Base-by-base conservation (phyloP, 2,797 vertebrate species). In the Sebastes variabilis region DNA sequence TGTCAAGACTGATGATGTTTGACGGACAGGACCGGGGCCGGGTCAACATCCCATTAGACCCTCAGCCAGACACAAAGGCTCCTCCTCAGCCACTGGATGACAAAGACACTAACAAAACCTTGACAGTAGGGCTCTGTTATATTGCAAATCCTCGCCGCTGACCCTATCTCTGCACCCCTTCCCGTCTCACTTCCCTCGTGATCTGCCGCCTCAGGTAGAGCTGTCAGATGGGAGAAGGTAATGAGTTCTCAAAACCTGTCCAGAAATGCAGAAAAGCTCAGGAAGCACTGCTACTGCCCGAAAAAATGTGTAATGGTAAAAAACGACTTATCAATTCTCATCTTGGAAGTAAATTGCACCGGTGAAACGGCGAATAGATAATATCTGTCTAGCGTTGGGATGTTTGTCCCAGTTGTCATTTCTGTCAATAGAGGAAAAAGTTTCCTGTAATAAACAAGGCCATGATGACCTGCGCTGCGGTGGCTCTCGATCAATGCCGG, bases 41-140 rank as follows among this genome's bases (percentile, higher is more conserved):
- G 88, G 90, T 89, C 89, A 89, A 75, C 82, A 75, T 90, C 90
- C 84, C 78, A 88, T 90, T 78, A 89, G 84, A 89, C 82, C 46
- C 66, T 82, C 58, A 54, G 80, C 6, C 59, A 68, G 84, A 88
- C 86, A 81, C 77, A 77, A 61, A 66, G 74, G 46, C 58, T 66
- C 27, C 68, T 85, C 72, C 62, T 75, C 52, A 72, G 82, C 64
- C 66, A 46, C 22, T 24, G n/a, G 58, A 72, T 84, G 73, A 86
- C 75, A 84, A 76, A 85, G 83, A 88, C 62, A 60, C 64, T 64
- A 88, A 87, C 82, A 77, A 78, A 81, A 80, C 71, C 66, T 77
- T 82, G 81, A 79, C 80, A 88, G 75, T 5, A 42, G 58, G 52
- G 42, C 46, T 87, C 65, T 86, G 83, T 80, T 82, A 85, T 78